Base-by-base conservation (phyloP, 2,888 invertebrate species). In the Agrochola lychnidis region DNA sequence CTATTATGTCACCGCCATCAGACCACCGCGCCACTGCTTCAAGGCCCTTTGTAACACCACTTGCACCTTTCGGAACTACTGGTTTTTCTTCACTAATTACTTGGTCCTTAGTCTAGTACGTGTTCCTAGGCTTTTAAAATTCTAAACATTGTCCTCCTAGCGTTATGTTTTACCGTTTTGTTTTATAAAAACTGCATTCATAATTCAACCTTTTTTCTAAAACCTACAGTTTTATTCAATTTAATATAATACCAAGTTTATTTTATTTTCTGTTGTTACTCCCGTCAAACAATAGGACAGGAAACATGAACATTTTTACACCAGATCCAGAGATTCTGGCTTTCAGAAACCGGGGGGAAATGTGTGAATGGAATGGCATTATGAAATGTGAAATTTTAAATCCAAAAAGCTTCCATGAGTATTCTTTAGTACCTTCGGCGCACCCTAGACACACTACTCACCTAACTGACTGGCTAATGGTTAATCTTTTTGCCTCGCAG, bases 21-120 rank as follows among this genome's bases (percentile, higher is more conserved):
- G 73, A 79, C 84, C 87, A 89, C 85, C 86, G 87, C 81, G 80
- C 85, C 77, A 67, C 73, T 56, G 81, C 88, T 88, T 79, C 77
- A 66, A 87, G 87, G 70, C 81, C 81, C 84, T 88, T 92, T 91
- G 85, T 88, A 87, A 86, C 78, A 84, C 87, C 89, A 88, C 91
- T 90, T 89, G 70, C 87, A 86, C 87, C 83, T 77, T 66, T 61
- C 86, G 89, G 87, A 61, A 89, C 91, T 89, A 85, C 82, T 82
- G 89, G 88, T 85, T 92, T 73, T 92, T 92, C 90, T 89, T 88
- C 93, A 90, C 92, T 94, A 95, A 95, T 95, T 95, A 92, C 92
- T 83, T 74, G 68, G 79, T 80, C 84, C 87, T 87, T 86, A 80
- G 77, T 84, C 83, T 88, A 88, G 85, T 79, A 83, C 75, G 74